Percentiles rank a stretch among this genome's conserved stretches.
Conservation (phyloP, 2,888 invertebrate genomes). For the Hoplodrina ambigua region DNA sequence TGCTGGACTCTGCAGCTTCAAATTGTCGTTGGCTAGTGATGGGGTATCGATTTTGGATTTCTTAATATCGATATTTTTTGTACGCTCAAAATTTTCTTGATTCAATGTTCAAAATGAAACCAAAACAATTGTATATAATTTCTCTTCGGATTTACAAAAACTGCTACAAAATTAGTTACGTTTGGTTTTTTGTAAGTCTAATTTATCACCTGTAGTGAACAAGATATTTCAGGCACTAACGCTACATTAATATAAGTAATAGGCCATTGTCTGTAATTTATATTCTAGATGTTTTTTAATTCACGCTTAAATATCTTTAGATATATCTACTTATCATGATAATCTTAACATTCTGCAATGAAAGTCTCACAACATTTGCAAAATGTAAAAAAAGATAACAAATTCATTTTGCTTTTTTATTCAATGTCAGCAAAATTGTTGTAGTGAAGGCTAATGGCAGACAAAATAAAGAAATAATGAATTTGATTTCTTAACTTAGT, state of each 20-base stretch:
- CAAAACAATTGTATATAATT: not conserved
- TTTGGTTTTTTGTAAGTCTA: slow-evolving; percentile 13
- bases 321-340: not conserved
- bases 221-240: slow-evolving; percentile 8
- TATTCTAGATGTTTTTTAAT: not conserved
- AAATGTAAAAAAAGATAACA: not conserved
- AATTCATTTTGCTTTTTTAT: not conserved
- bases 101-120: not conserved
- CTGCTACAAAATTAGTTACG: not conserved
- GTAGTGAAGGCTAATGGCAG: slow-evolving; percentile 70
- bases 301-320: not conserved
- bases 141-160: not conserved
- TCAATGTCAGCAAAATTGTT: slow-evolving; percentile 10
- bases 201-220: not conserved
- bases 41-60: slow-evolving; percentile 25
- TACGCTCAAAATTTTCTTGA: not conserved
- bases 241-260: slow-evolving; percentile 6
- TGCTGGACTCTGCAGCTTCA: slow-evolving; percentile 76
- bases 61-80: slow-evolving; percentile 37
- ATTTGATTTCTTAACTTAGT: slow-evolving; percentile 63
- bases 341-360: slow-evolving; percentile 4
- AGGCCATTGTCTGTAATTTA: slow-evolving; percentile 11
- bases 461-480: slow-evolving; percentile 65
- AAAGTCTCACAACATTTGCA: not conserved
- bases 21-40: slow-evolving; percentile 75